Evolutionary conservation across 2,888 invertebrate genomes (phyloP).

Genomic region (Helobdella robusta): DNA sequence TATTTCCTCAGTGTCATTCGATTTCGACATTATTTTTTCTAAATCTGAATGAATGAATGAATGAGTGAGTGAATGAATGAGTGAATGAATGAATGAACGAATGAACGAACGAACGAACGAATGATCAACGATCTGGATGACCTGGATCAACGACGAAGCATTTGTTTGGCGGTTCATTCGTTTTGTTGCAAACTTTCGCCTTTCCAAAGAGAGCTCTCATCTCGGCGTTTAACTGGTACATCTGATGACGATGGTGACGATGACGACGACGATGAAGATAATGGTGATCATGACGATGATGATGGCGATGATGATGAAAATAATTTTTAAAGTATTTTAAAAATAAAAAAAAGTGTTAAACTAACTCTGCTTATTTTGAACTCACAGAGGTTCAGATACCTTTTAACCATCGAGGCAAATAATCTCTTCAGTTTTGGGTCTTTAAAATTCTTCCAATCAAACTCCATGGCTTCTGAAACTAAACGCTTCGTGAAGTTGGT

Average conservation of each 20-base stretch:
- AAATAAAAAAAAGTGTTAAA: too few relatives aligned
- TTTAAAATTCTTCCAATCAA: conserved; percentile 64
- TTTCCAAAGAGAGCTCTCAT: conserved; percentile 58
- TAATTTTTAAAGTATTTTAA: background rate
- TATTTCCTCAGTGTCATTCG: conserved; percentile 62
- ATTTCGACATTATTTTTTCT: conserved; percentile 38
- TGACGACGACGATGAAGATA: background rate
- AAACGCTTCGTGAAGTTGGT: conserved; percentile 62
- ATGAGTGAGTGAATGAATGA: background rate
- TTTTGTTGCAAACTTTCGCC: conserved; percentile 53
- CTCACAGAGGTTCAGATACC: too few relatives aligned
- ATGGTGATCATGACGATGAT: background rate
- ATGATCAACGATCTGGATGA: background rate
- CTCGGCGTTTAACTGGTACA: conserved; percentile 52
- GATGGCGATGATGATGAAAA: background rate
- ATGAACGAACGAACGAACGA: background rate
- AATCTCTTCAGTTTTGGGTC: conserved; percentile 64
- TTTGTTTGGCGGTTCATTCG: conserved; percentile 16
- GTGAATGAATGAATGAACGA: background rate
- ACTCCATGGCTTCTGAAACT: conserved; percentile 66
- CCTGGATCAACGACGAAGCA: conserved; percentile 28
- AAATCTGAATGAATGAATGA: conserved; percentile 35
- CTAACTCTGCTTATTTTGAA: too few relatives aligned
- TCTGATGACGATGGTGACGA: conserved; percentile 32
- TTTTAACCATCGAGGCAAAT: conserved; percentile 64